A percentile compares a stretch with the other conserved stretches of the same genome.
These are phyloP conservation scores for Sinocyclocheilus rhinocerous DNA, from an alignment of 2,113 vertebrate genomes.

Conservation along the genomic window DNA sequence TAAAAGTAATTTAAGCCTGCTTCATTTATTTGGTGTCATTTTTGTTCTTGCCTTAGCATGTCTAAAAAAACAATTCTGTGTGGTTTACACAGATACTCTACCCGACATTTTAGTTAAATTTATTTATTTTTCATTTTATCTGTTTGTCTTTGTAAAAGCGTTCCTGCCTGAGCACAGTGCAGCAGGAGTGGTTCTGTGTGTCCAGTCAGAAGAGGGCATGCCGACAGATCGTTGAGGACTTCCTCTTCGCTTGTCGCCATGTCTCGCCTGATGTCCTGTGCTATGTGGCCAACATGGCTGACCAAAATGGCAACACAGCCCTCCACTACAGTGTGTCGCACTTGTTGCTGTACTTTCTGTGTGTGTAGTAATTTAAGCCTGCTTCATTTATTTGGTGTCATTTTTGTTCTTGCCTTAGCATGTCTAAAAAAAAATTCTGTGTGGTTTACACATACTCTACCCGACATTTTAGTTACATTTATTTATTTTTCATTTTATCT, in stretches of 20 bases:
- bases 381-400: no score
- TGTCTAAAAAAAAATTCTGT: no score
- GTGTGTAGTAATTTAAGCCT: no score
- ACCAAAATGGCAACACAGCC: constrained; percentile 94
- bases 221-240: constrained; percentile 84
- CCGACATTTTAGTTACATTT: not conserved
- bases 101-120: not conserved
- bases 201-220: constrained; percentile 90
- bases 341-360: no score
- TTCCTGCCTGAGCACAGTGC: constrained; percentile 89
- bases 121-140: not conserved
- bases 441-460: no score
- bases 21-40: constrained; percentile 6
- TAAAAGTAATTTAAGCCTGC: constrained; percentile 7
- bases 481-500: not conserved
- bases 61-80: constrained; percentile 12
- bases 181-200: constrained; percentile 94
- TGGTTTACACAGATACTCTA: not conserved
- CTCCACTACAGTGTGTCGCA: constrained; percentile 98
- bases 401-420: no score
- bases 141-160: constrained; percentile 74
- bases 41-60: not conserved
- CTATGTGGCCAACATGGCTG: constrained; percentile 90
- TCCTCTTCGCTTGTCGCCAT: constrained; percentile 80
- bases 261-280: constrained; percentile 83